Base-by-base conservation (phyloP, 2,113 vertebrate genomes). In the Salvator merianae region DNA sequence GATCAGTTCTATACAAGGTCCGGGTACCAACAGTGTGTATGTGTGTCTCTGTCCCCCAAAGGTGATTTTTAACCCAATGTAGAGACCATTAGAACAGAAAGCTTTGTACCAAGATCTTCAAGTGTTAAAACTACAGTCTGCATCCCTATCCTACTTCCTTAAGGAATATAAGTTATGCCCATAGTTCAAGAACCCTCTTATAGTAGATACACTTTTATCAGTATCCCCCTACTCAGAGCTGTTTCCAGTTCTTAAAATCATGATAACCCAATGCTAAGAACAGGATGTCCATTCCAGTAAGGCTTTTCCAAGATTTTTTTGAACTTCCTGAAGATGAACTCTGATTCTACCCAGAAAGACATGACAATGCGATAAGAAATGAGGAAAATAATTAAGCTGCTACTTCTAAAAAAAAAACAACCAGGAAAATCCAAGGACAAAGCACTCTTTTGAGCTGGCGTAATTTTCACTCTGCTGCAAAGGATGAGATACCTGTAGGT, bases 261-360 rank as follows among this genome's bases (percentile, higher is more conserved):
- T 28, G 13, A 14, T 1, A 2, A 13, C 1, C 12, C 12, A 18
- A 18, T 22, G 28, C 70, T 28, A 36, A 22, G 55, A 59, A 30
- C 38, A 34, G 34, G n/a, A 78, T 24, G 1, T 70, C 72, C 88
- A 36, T 14, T 9, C 14, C 9, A 8, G 24, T 36, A 47, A 65
- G 9, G 26, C 30, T 59, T 20, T 59, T 59, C 18, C 55, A 59
- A 20, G 55, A 59, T 59, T 59, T 4, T 16, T 20, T 59, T 59
- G 5, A 47, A 47, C 78, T 77, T 86, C 87, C 92, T 90, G 78
- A 85, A 82, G 81, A 82, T 0, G 55, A 4, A 83, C 74, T 63
- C 75, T 83, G 53, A 72, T 72, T 78, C 24, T 13, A 30, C 28
- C 36, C 76, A 63, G 26, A 53, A 75, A 77, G 6, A 76, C 40